phyloP scores from a whole-genome alignment of 2,113 vertebrate species.

The Rhinogobius similis region DNA sequence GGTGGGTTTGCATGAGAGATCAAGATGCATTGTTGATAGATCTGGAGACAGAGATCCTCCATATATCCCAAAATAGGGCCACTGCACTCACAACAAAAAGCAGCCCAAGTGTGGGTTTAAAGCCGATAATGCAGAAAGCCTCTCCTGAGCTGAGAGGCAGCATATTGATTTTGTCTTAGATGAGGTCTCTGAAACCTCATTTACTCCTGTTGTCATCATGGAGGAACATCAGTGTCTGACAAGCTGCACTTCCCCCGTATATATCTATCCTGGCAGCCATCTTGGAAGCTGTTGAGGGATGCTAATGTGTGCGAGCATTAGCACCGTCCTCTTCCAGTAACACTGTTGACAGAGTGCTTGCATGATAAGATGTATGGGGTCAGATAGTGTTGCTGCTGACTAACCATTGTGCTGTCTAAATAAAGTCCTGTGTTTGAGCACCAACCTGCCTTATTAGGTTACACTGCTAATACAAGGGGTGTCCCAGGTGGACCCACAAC shows the following conservation, averaged over 20 bases:
- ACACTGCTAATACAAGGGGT: slow-evolving; percentile 72
- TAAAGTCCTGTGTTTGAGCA: slow-evolving; percentile 75
- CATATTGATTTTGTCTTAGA: slow-evolving; percentile 81
- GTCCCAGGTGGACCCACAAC: slow-evolving; percentile 72
- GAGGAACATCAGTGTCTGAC: slow-evolving; percentile 76
- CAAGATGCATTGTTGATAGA: slow-evolving; percentile 58
- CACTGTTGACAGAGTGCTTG: slow-evolving; percentile 70
- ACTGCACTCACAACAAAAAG: slow-evolving; percentile 28
- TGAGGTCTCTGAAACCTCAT: slow-evolving; percentile 82
- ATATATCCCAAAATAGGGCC: slow-evolving; percentile 61
- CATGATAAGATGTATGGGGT: slow-evolving; percentile 70
- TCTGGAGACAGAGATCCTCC: slow-evolving; percentile 71
- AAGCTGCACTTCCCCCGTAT: slow-evolving; percentile 63
- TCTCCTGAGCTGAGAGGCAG: slow-evolving; percentile 72
- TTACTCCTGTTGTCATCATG: slow-evolving; percentile 78
- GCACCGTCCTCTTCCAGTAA: slow-evolving; percentile 59
- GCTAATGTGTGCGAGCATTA: slow-evolving; percentile 70
- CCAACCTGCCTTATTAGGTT: slow-evolving; percentile 75
- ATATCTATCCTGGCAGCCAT: slow-evolving; percentile 62
- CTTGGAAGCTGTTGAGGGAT: slow-evolving; percentile 71
- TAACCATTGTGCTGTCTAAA: slow-evolving; percentile 79
- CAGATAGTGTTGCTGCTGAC: slow-evolving; percentile 79
- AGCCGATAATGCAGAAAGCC: slow-evolving; percentile 70
- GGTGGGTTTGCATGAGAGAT: slow-evolving; percentile 51
- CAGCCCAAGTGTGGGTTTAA: slow-evolving; percentile 41